phyloP scores from a whole-genome alignment of 1,140 invertebrate species.

The Latrodectus geometricus region DNA sequence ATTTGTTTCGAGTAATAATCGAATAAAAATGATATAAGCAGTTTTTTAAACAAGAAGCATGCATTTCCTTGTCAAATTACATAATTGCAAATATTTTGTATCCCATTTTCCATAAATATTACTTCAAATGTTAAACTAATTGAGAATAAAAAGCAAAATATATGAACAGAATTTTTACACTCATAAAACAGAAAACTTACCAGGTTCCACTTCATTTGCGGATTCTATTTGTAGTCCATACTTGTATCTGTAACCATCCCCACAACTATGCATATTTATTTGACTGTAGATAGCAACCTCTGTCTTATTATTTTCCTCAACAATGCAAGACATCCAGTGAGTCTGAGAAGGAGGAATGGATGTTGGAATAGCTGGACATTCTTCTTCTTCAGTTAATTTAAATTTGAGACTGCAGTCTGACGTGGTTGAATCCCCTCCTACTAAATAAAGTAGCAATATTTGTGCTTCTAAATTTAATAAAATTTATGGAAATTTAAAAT shows the following conservation, averaged over 20 bases:
- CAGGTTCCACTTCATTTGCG: constrained; percentile 17
- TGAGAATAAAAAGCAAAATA: too few species aligned
- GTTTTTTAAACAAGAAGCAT: too few species aligned
- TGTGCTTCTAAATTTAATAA: too few species aligned
- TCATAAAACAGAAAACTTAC: not conserved
- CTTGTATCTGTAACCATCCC: constrained; percentile 33
- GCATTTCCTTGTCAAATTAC: too few species aligned
- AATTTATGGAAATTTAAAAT: too few species aligned
- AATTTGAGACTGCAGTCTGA: not conserved
- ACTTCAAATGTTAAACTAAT: too few species aligned
- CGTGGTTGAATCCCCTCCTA: too few species aligned
- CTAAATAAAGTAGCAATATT: too few species aligned
- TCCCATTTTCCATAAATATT: too few species aligned
- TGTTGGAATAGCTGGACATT: constrained; percentile 6
- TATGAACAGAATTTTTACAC: not conserved
- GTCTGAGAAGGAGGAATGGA: not conserved
- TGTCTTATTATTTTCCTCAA: constrained; percentile 7
- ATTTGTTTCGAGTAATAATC: too few species aligned
- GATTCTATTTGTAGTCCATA: constrained; percentile 20
- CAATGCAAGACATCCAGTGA: constrained; percentile 45
- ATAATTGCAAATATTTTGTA: too few species aligned
- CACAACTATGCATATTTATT: not conserved
- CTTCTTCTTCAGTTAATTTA: constrained; percentile 15
- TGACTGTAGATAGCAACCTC: not conserved
- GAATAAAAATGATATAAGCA: too few species aligned